Base-by-base conservation (phyloP, 2,113 vertebrate genomes). In the Scartelaos histophorus region DNA sequence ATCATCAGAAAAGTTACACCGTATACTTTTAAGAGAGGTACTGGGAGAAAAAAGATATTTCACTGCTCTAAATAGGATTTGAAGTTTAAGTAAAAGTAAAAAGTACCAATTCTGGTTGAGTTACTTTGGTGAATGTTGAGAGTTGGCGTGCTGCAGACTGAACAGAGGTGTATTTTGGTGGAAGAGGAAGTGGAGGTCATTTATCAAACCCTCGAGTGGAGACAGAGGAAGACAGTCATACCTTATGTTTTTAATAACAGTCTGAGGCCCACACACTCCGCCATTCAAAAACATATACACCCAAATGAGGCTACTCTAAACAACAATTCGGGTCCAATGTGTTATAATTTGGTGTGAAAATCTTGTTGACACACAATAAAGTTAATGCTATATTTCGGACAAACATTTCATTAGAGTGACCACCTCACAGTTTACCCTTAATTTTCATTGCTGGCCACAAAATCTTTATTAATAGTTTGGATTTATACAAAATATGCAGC, bases 181-280 rank as follows among this genome's bases (percentile, higher is more conserved):
- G 68, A 84, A 72, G 38, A 80, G 65, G n/a, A 81, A 81, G 87
- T 76, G 89, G 80, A 80, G 76, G 46, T 67, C 43, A 76, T 90
- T 85, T 76, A 82, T 90, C 89, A 90, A 74, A 77, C 82, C 79
- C 82, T 88, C 84, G 69, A 56, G 53, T 24, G 2, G 4, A 69
- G 51, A 15, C 57, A 34, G 47, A 47, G 67, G 17, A 38, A 79
- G 70, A 60, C n/a, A 53, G 70, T 53, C 60, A 70, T 77, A 89
- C 76, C 84, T 85, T 62, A 72, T 82, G 68, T 71, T 58, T 76
- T 9, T 47, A 67, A 66, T 66, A 66, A 69, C 45, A 71, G 46
- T 5, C 62, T 66, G 62, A 66, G 62, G 34, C 22, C 62, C 62
- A 66, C 62, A 66, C 62, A 66, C 38, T 22, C 24, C 0, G 5